Percentiles rank a stretch among this genome's conserved stretches.
phyloP scores from a whole-genome alignment of 2,113 vertebrate species.

The Gymnarchus niloticus region DNA sequence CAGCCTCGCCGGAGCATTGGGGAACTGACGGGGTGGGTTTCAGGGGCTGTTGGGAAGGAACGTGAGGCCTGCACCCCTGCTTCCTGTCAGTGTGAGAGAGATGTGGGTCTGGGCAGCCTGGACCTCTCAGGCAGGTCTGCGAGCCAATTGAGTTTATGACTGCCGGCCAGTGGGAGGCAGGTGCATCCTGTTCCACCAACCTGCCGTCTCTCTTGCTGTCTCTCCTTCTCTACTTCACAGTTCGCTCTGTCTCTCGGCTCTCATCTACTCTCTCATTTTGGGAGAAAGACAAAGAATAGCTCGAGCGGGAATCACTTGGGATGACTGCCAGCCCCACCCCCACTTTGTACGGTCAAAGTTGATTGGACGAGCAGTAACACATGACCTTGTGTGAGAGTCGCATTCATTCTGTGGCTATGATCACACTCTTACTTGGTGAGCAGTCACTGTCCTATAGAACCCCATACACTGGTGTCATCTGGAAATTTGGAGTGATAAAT shows the following conservation, averaged over 20 bases:
- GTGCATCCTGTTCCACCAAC: slow-evolving; percentile 17
- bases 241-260: neutral
- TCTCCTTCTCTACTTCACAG: neutral
- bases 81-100: neutral
- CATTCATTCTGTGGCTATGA: neutral
- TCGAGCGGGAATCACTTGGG: neutral
- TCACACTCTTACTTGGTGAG: neutral
- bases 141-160: neutral
- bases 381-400: neutral
- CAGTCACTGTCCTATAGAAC: too few relatives aligned
- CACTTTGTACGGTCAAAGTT: neutral
- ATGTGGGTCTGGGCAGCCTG: neutral
- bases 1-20: neutral
- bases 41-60: neutral
- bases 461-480: too few relatives aligned
- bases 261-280: neutral
- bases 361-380: neutral
- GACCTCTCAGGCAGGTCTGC: neutral
- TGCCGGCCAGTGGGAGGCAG: neutral
- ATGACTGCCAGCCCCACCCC: neutral
- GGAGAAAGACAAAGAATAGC: neutral
- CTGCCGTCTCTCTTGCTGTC: neutral
- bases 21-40: neutral
- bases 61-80: neutral
- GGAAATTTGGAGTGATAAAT: too few relatives aligned